Evolutionary conservation across 1,140 invertebrate species (phyloP).

Genomic region (Condylostylus longicornis): DNA sequence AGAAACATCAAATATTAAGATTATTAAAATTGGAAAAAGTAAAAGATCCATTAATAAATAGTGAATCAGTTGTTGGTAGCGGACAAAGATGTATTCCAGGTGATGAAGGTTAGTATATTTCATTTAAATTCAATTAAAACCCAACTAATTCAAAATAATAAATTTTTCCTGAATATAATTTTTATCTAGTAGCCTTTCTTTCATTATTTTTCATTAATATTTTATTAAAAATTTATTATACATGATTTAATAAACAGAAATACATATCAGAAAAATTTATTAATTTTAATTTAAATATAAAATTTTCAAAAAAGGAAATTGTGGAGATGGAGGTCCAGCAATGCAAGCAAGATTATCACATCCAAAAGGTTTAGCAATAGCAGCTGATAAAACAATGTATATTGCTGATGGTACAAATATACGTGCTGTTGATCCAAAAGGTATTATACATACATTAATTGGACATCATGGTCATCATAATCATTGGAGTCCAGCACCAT

Average conservation of each 20-base stretch:
- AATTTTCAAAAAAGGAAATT: too few species aligned
- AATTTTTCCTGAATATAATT: neutral
- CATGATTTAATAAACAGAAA: too few species aligned
- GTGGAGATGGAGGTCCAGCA: constrained; percentile 86
- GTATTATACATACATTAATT: constrained; percentile 87
- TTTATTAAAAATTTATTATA: too few species aligned
- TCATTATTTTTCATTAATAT: too few species aligned
- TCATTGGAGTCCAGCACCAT: constrained; percentile 79
- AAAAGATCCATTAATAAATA: constrained; percentile 67
- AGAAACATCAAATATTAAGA: constrained; percentile 72
- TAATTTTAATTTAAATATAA: too few species aligned
- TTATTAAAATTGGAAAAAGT: constrained; percentile 60
- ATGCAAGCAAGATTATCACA: constrained; percentile 80
- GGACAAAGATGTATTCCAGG: constrained; percentile 93
- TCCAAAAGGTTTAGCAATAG: constrained; percentile 90
- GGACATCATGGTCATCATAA: constrained; percentile 84
- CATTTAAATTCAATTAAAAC: neutral
- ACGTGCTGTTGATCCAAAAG: constrained; percentile 72
- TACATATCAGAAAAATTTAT: neutral
- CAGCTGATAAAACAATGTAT: constrained; percentile 81
- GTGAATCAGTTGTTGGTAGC: constrained; percentile 81
- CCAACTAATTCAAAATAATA: neutral
- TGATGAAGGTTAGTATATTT: constrained; percentile 47
- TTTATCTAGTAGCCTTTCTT: neutral
- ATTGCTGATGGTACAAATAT: constrained; percentile 91